Evolutionary conservation across 1,140 invertebrate genomes (phyloP).

Genomic region (Calycopis cecrops): DNA sequence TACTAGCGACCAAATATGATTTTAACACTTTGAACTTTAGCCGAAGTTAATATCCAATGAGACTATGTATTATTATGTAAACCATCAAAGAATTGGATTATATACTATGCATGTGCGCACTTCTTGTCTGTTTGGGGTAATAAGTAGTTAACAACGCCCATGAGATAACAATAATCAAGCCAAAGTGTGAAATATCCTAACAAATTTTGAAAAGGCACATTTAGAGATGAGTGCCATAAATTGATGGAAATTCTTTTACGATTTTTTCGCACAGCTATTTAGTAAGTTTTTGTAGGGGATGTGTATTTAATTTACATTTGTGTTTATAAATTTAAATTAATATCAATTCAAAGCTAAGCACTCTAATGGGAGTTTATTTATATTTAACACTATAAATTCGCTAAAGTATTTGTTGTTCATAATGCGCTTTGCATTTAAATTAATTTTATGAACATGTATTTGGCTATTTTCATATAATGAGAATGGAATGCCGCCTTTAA

Average conservation of each 20-base stretch:
- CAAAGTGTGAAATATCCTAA: too few species aligned
- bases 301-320: not conserved
- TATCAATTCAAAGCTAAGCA: conserved; percentile 1
- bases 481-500: not conserved
- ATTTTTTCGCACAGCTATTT: conserved; percentile 7
- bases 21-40: too few species aligned
- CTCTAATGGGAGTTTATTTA: not conserved
- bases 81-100: too few species aligned
- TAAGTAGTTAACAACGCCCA: too few species aligned
- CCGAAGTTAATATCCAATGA: too few species aligned
- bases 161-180: too few species aligned
- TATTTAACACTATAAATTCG: conserved; percentile 20
- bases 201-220: too few species aligned
- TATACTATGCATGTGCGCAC: too few species aligned
- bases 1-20: too few species aligned
- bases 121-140: too few species aligned
- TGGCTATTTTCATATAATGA: not conserved
- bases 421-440: conserved; percentile 19
- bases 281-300: not conserved
- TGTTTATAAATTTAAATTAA: not conserved
- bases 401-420: conserved; percentile 19
- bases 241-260: too few species aligned
- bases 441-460: conserved; percentile 8
- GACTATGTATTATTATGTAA: too few species aligned
- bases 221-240: not conserved